Evolutionary conservation across 2,888 invertebrate species (phyloP), one percentile per base, ranked within the genome.

Genomic region (Aphelenchoides bicaudatus): DNA sequence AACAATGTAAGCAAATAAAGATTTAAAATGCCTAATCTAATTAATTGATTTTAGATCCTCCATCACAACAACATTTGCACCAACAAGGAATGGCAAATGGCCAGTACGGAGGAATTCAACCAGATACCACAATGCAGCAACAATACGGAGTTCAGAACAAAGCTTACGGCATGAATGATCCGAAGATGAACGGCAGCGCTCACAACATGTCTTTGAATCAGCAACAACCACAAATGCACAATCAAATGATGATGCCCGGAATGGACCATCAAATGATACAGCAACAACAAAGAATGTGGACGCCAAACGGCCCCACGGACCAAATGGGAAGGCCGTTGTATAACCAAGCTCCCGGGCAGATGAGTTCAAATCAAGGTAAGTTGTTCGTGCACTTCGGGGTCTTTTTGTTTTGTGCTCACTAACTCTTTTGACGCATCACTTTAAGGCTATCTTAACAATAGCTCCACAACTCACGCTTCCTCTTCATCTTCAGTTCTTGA

Each of bases 401-500:
- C 13, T 34, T 43, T 19, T 43, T 19, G 6, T 19, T 43, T 6
- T 43, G 21, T 10, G 10, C 23, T n/a, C n/a, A n/a, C n/a, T n/a
- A n/a, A n/a, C n/a, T n/a, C n/a, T n/a, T n/a, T n/a, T n/a, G n/a
- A n/a, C n/a, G n/a, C n/a, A n/a, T n/a, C n/a, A n/a, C n/a, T 43
- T 43, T 19, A 6, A 43, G 43, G n/a, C 23, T 43, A 43, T 25
- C 21, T 19, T 10, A 43, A n/a, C 23, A 19, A 43, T 21, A 19
- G 25, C 43, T 19, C n/a, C 43, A 43, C n/a, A n/a, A n/a, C n/a
- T n/a, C n/a, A n/a, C n/a, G n/a, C 10, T 43, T 43, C 43, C n/a
- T 21, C 43, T 19, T 25, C 16, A 10, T 43, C 43, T 19, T 65
- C 69, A 38, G 65, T 70, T 2, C 63, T 68, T 6, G 67, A 69